These are phyloP conservation scores for Ciconia boyciana DNA, from an alignment of 2,113 vertebrate species.

Conservation along the genomic window DNA sequence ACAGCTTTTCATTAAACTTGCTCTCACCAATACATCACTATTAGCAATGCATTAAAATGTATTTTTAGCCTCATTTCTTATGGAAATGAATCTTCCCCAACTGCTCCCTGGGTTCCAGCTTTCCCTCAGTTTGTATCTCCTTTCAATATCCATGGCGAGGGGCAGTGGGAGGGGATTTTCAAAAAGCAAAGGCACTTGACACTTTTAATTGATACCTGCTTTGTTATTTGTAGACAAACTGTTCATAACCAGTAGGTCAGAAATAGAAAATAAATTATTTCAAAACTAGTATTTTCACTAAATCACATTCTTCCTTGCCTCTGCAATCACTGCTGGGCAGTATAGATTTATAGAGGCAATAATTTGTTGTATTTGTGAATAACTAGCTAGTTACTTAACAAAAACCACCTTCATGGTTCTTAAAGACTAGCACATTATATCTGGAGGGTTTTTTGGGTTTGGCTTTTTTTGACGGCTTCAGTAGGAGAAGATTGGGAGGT, in stretches of 20 bases:
- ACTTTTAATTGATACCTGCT: background rate
- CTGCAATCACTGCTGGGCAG: background rate
- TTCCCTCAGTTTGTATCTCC: background rate
- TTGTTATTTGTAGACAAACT: background rate
- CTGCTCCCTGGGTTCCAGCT: background rate
- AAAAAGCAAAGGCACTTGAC: background rate
- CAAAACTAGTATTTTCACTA: background rate
- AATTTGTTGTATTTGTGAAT: background rate
- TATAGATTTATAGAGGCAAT: background rate
- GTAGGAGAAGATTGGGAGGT: background rate
- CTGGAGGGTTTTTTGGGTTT: background rate
- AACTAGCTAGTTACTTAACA: background rate
- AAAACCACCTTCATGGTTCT: accelerated
- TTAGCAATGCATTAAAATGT: background rate
- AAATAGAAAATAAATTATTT: background rate
- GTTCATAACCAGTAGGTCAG: background rate
- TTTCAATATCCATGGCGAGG: accelerated
- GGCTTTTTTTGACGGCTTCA: background rate
- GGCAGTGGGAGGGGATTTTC: background rate
- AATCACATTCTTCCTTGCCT: background rate
- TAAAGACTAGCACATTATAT: background rate
- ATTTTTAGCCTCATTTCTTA: constrained; percentile 40
- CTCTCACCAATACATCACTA: background rate
- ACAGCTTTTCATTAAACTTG: constrained; percentile 25
- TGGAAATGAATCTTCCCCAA: background rate